Evolutionary conservation across 2,888 invertebrate species (phyloP).

Genomic region (Dryobotodes eremita): DNA sequence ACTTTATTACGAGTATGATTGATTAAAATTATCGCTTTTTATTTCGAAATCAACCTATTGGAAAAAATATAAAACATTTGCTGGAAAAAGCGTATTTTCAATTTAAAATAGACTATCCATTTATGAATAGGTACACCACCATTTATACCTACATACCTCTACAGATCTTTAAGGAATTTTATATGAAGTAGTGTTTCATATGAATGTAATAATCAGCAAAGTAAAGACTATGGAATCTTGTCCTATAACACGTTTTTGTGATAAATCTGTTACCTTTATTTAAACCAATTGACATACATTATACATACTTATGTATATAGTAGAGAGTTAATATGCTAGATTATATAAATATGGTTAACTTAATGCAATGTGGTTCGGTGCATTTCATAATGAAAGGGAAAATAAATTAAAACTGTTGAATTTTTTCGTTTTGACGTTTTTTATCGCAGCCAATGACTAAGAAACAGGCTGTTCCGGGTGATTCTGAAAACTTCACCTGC

Average conservation of each 20-base stretch:
- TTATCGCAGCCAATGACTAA: no score
- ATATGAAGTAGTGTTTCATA: neutral
- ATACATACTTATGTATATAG: neutral
- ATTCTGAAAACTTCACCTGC: neutral
- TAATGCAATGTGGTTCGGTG: neutral
- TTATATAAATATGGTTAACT: conserved; percentile 6
- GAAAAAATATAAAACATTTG: no score
- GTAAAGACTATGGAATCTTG: neutral
- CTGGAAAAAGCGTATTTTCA: neutral
- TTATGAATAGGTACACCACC: neutral
- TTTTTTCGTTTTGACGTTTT: neutral
- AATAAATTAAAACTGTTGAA: no score
- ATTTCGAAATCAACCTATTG: neutral
- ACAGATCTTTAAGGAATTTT: neutral
- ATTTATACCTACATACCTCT: neutral
- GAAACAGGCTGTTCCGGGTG: neutral
- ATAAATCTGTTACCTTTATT: conserved; percentile 34
- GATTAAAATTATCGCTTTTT: neutral
- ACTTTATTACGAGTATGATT: neutral
- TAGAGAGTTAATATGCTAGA: conserved; percentile 4
- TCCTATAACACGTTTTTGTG: conserved; percentile 40
- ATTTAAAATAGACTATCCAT: neutral
- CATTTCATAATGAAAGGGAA: no score
- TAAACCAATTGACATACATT: conserved; percentile 11
- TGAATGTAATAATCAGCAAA: neutral